Evolutionary conservation across 2,888 invertebrate genomes (phyloP), one percentile per base, ranked within the genome.

Genomic region (Coelopa pilipes): DNA sequence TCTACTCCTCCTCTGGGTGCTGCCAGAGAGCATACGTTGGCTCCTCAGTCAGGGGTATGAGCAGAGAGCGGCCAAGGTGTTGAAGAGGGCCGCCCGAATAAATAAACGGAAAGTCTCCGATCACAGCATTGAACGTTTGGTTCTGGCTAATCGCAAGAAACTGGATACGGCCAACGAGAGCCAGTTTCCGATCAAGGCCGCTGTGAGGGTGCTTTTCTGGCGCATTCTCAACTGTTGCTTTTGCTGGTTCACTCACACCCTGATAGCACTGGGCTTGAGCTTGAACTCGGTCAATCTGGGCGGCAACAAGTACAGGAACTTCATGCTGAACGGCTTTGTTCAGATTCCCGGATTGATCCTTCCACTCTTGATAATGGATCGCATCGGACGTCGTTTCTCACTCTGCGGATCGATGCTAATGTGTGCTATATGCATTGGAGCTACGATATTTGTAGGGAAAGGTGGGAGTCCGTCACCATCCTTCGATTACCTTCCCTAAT

Each of bases 251-350:
- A 92, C 94, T 0, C 92, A 92, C 79, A 92, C 93, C 0, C 92
- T 94, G 78, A 91, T 94, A n/a, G 94, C 93, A 82, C 93, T 94
- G 81, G 95, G 95, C 0, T 86, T 95, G 63, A 93, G 93, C 0
- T 89, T 95, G 68, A 94, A 93, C 85, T 92, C 94, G 0, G 93
- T 94, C 0, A 90, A 92, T 0, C 87, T 95, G 68, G 86, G 91
- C 1, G 94, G 94, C 4, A 92, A 93, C 85, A 91, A 91, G 81
- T 94, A 94, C 83, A 84, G 92, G 9, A 95, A 94, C 85, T 95
- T 93, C 80, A 92, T 93, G 77, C 73, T 84, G 0, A 86, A 85
- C 49, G 84, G 85, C 7, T 74, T 86, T 68, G 90, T 93, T 34
- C 94, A 94, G 84, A 91, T 94, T 68, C 94, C 94, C 1, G 93